Conservation (phyloP, 2,113 vertebrate species). For the Rhynchomys soricoides region DNA sequence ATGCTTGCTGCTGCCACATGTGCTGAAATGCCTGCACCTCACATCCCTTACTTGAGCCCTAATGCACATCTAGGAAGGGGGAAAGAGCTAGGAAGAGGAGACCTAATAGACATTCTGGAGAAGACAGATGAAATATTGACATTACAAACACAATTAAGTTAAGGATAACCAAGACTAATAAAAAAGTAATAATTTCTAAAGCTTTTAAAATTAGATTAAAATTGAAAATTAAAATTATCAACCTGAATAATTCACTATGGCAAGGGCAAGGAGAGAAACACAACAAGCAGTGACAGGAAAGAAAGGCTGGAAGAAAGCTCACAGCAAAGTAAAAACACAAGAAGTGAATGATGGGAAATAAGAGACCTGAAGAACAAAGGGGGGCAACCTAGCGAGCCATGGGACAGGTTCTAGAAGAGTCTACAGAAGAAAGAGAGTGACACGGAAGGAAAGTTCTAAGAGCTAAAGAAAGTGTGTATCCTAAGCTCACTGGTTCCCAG, state of each 20-base stretch:
- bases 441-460: background rate
- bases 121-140: background rate
- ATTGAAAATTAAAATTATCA: background rate
- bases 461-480: background rate
- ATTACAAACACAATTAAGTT: background rate
- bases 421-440: background rate
- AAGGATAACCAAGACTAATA: background rate
- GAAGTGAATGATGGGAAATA: slow-evolving; percentile 4
- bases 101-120: background rate
- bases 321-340: background rate
- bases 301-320: background rate
- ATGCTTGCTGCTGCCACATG: background rate
- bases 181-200: background rate
- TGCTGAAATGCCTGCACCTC: background rate
- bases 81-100: background rate
- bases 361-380: background rate
- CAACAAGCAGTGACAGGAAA: background rate
- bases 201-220: background rate
- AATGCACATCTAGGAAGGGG: background rate
- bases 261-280: background rate
- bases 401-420: background rate
- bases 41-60: background rate
- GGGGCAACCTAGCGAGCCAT: background rate
- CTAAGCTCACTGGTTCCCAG: background rate
- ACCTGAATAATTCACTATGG: slow-evolving; percentile 3